Evolutionary conservation across 2,113 vertebrate species (phyloP).

Genomic region (Corythaixoides concolor): DNA sequence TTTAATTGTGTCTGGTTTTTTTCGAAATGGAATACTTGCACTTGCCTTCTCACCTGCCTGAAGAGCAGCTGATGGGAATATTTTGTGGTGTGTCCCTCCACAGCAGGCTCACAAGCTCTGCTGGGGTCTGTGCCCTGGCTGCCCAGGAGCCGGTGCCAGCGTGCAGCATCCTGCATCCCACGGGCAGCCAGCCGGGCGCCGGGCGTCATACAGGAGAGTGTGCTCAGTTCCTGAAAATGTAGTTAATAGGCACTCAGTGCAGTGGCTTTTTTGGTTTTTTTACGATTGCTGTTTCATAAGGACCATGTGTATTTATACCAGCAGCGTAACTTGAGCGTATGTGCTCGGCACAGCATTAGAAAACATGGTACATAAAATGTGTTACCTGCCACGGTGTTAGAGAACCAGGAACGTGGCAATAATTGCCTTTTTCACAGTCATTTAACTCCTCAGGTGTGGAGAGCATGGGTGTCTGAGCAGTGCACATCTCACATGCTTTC

Average conservation of each 20-base stretch:
- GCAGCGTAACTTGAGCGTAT: neutral
- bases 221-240: neutral
- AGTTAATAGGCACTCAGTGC: neutral
- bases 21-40: neutral
- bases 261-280: neutral
- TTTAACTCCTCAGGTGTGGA: neutral
- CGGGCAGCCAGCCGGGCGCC: neutral
- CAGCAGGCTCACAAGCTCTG: neutral
- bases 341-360: neutral
- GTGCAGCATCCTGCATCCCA: neutral
- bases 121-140: neutral
- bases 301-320: neutral
- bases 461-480: neutral
- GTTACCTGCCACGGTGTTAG: neutral
- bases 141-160: neutral
- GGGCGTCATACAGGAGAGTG: accelerated
- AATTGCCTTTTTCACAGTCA: neutral
- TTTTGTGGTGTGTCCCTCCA: neutral
- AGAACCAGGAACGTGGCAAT: neutral
- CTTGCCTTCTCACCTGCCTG: neutral
- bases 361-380: neutral
- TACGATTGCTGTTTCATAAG: neutral
- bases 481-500: neutral
- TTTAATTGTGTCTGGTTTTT: neutral
- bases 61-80: neutral